Conservation (phyloP, 1,140 invertebrate genomes). For the Archivesica marissinica region DNA sequence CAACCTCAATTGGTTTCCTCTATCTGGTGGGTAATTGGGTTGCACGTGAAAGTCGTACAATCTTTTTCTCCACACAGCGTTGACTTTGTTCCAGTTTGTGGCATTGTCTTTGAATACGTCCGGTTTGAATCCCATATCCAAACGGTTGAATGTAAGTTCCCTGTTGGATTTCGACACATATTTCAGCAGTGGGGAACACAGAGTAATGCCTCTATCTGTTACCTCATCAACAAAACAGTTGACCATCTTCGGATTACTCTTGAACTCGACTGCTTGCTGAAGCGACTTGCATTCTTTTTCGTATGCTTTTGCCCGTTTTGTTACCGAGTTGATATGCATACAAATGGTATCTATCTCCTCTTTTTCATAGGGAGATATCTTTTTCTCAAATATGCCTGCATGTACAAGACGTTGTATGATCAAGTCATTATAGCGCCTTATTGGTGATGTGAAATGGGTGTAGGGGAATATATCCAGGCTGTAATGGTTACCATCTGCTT, state of each 20-base stretch:
- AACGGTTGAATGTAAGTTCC: conserved; percentile 66
- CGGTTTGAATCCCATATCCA: conserved; percentile 66
- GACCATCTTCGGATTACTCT: conserved; percentile 54
- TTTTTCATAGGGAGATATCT: conserved; percentile 60
- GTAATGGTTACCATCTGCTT: conserved; percentile 53
- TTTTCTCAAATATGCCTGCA: conserved; percentile 87
- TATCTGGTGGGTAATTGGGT: background rate
- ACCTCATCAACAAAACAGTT: conserved; percentile 60
- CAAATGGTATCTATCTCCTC: conserved; percentile 69
- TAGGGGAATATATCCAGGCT: conserved; percentile 63
- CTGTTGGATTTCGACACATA: conserved; percentile 32
- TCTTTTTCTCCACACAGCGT: conserved; percentile 51
- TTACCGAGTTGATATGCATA: conserved; percentile 62
- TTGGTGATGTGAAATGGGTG: conserved; percentile 94
- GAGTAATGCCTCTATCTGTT: conserved; percentile 47
- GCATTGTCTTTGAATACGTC: conserved; percentile 42
- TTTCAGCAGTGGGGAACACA: conserved; percentile 64
- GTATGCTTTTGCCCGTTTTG: conserved; percentile 63
- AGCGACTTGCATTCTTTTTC: conserved; percentile 58
- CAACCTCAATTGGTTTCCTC: background rate
- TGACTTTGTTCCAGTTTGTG: conserved; percentile 17
- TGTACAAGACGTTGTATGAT: conserved; percentile 91
- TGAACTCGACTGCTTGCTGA: conserved; percentile 49
- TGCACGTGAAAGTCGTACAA: conserved; percentile 30
- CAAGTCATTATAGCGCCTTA: conserved; percentile 94